These are phyloP conservation scores for Gasterosteus nipponicus DNA, from an alignment of 2,113 vertebrate species.

Conservation along the genomic window DNA sequence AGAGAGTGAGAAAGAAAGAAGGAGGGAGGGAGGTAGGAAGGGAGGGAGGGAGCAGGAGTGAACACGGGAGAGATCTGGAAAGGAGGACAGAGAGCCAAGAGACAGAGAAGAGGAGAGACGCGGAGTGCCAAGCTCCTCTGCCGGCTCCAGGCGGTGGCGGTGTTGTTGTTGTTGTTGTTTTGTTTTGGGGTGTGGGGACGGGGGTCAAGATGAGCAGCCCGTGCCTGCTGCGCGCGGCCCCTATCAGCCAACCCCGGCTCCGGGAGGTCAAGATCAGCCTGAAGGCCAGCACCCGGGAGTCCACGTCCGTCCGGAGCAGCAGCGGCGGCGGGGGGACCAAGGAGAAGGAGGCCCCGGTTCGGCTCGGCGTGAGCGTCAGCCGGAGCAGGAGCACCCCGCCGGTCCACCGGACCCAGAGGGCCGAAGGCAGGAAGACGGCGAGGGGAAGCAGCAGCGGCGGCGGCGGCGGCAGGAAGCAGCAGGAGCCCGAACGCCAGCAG, in stretches of 20 bases:
- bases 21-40: slow-evolving; percentile 15
- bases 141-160: slow-evolving; percentile 49
- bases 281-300: slow-evolving; percentile 77
- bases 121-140: slow-evolving; percentile 65
- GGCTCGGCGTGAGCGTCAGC: slow-evolving; percentile 60
- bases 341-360: slow-evolving; percentile 67
- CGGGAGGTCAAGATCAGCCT: slow-evolving; percentile 81
- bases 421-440: slow-evolving; percentile 49
- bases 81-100: slow-evolving; percentile 74
- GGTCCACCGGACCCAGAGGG: slow-evolving; percentile 67
- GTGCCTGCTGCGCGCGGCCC: slow-evolving; percentile 77
- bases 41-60: slow-evolving; percentile 46
- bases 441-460: slow-evolving; percentile 40
- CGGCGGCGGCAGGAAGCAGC: slow-evolving; percentile 38
- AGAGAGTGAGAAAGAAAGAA: slow-evolving; percentile 48
- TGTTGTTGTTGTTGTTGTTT: slow-evolving; percentile 28
- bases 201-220: slow-evolving; percentile 82
- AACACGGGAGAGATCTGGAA: slow-evolving; percentile 65
- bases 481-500: slow-evolving; percentile 59
- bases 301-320: slow-evolving; percentile 41
- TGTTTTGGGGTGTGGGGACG: not conserved
- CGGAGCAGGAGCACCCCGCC: slow-evolving; percentile 82
- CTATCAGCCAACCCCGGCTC: slow-evolving; percentile 78
- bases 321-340: slow-evolving; percentile 38
- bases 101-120: slow-evolving; percentile 69